Conservation (phyloP, 2,113 vertebrate genomes). For the Crotalus tigris region DNA sequence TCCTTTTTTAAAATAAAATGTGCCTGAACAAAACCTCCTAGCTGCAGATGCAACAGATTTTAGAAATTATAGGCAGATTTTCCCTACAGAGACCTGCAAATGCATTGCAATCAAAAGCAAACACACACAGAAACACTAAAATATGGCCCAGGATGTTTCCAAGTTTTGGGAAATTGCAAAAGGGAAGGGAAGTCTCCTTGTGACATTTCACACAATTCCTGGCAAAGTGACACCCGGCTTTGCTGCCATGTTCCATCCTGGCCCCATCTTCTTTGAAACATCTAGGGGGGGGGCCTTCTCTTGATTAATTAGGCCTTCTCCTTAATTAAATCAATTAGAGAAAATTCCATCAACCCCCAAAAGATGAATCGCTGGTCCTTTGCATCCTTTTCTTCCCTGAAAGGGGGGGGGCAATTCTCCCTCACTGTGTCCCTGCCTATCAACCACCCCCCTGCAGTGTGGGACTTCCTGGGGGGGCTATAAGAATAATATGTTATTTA, state of each 20-base stretch:
- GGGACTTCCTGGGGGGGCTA: neutral
- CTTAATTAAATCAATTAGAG: too few relatives aligned
- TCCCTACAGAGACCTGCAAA: neutral
- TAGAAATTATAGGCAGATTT: neutral
- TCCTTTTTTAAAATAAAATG: too few relatives aligned
- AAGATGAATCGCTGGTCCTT: neutral
- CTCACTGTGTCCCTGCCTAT: neutral
- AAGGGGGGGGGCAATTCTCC: neutral
- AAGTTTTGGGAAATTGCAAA: neutral
- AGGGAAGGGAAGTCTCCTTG: neutral
- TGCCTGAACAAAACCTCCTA: neutral
- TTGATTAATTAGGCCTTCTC: too few relatives aligned
- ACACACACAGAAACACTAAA: neutral
- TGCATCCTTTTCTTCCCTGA: neutral
- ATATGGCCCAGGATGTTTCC: neutral
- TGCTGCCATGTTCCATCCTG: neutral
- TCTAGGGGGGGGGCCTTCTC: too few relatives aligned
- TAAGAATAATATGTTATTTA: neutral
- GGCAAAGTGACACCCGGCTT: neutral
- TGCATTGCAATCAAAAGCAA: neutral
- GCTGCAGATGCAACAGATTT: accelerated
- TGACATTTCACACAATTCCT: neutral
- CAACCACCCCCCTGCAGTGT: neutral
- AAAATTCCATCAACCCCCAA: too few relatives aligned
- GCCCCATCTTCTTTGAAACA: neutral